Conservation (phyloP, 2,888 invertebrate species). For the Polietes domitor region DNA sequence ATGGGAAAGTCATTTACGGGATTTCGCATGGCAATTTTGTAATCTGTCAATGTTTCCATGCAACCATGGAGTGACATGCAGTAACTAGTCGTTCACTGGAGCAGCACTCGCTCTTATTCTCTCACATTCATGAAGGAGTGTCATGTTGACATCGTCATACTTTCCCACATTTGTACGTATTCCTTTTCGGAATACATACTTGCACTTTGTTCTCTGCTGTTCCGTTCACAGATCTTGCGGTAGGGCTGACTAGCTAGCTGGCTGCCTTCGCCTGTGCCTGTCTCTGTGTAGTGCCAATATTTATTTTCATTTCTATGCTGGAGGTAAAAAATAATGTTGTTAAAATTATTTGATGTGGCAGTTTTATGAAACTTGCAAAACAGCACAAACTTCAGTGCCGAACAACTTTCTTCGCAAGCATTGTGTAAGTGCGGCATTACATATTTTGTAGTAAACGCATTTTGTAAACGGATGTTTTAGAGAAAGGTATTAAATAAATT, state of each 20-base stretch:
- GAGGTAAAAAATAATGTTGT: conserved; percentile 60
- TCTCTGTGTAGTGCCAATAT: conserved; percentile 3
- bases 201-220: conserved; percentile 32
- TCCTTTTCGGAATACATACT: conserved; percentile 35
- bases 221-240: conserved; percentile 42
- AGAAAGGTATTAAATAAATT: no score
- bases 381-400: neutral
- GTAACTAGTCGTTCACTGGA: conserved; percentile 16
- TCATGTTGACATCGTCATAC: conserved; percentile 28
- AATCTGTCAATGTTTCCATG: conserved; percentile 61
- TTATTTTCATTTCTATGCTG: conserved; percentile 63
- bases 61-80: neutral
- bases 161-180: conserved; percentile 67
- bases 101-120: conserved; percentile 13
- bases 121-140: neutral
- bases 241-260: neutral
- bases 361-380: conserved; percentile 3
- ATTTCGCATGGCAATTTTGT: conserved; percentile 64
- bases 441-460: no score
- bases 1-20: conserved; percentile 58
- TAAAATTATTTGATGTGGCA: conserved; percentile 57
- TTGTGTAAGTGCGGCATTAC: no score
- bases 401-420: neutral
- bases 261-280: neutral
- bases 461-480: no score